Evolutionary conservation across 2,888 invertebrate species (phyloP).

Genomic region (Latrodectus hesperus): DNA sequence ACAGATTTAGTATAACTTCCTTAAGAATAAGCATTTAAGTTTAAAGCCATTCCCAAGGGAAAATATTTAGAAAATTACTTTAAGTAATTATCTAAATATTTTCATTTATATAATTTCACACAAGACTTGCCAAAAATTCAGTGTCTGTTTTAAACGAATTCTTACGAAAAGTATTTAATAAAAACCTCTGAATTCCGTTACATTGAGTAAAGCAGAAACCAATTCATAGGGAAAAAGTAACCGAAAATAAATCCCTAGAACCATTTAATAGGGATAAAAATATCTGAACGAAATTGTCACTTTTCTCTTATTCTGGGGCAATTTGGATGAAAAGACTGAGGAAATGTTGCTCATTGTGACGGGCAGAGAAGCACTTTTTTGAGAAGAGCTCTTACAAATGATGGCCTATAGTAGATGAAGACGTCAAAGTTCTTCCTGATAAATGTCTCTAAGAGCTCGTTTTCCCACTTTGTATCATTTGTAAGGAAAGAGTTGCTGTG

Average conservation of each 20-base stretch:
- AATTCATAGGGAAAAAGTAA: neutral
- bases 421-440: slow-evolving; percentile 21
- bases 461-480: slow-evolving; percentile 2
- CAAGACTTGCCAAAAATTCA: too few species aligned
- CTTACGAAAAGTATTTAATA: too few species aligned
- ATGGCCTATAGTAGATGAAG: slow-evolving; percentile 16
- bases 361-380: neutral
- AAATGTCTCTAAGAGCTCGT: slow-evolving; percentile 9
- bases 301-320: neutral
- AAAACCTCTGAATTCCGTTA: too few species aligned
- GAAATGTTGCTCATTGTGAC: neutral
- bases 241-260: neutral
- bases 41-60: too few species aligned
- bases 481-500: neutral
- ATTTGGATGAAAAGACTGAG: neutral
- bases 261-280: neutral
- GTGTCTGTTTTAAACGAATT: too few species aligned
- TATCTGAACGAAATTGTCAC: neutral
- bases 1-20: too few species aligned
- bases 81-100: too few species aligned
- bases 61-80: too few species aligned
- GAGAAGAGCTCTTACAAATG: neutral
- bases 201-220: too few species aligned
- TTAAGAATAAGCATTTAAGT: too few species aligned
- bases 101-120: too few species aligned